Conservation (phyloP, 2,888 invertebrate species). For the Gymnoscelis rufifasciata region DNA sequence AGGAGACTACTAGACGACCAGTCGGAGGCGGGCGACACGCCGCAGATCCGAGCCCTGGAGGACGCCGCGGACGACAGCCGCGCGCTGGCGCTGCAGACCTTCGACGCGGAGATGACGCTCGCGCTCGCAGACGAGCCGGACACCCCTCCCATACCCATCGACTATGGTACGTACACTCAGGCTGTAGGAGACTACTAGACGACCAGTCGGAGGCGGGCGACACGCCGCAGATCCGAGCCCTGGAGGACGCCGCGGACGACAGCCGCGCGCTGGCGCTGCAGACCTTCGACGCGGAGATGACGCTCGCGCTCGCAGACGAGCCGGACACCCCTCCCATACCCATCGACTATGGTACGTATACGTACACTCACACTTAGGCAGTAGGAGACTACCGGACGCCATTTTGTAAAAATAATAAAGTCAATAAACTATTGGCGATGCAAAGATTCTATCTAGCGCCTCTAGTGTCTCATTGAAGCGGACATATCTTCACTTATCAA, state of each 20-base stretch:
- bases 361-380: too few species aligned
- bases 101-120: conserved; percentile 44
- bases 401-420: too few species aligned
- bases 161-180: conserved; percentile 38
- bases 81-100: conserved; percentile 41
- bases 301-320: conserved; percentile 37
- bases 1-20: conserved; percentile 61
- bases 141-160: conserved; percentile 44
- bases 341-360: conserved; percentile 43
- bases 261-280: conserved; percentile 45
- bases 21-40: conserved; percentile 60
- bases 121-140: conserved; percentile 38
- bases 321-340: conserved; percentile 42
- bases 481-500: too few species aligned
- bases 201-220: conserved; percentile 66
- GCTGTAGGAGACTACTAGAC: too few species aligned
- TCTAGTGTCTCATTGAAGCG: too few species aligned
- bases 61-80: conserved; percentile 44
- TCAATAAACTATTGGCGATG: too few species aligned
- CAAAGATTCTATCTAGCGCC: too few species aligned
- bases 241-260: conserved; percentile 38
- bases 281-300: conserved; percentile 44
- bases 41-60: conserved; percentile 50
- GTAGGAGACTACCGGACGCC: conserved; percentile 57
- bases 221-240: conserved; percentile 55